These are phyloP conservation scores for Pocota personata DNA, from an alignment of 2,888 invertebrate species.

Conservation along the genomic window DNA sequence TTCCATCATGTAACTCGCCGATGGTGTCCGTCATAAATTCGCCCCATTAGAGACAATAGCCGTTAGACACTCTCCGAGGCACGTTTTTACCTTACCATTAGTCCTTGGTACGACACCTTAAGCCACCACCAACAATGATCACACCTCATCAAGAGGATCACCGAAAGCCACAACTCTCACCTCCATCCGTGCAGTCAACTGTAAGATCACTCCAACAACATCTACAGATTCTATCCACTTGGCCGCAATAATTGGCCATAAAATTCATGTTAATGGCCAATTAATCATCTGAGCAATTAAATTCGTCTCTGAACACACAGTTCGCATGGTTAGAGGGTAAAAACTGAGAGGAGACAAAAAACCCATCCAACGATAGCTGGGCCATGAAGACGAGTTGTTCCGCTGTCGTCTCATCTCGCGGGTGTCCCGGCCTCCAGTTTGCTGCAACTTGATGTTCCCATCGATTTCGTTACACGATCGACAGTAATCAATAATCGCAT, in stretches of 20 bases:
- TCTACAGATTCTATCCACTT: slow-evolving; percentile 24
- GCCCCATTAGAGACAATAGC: no score
- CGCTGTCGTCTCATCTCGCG: background rate
- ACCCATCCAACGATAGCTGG: background rate
- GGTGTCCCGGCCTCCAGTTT: background rate
- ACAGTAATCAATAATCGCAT: slow-evolving; percentile 69
- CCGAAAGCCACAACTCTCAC: slow-evolving; percentile 2
- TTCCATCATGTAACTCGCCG: no score
- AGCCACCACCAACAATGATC: slow-evolving; percentile 14
- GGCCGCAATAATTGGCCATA: slow-evolving; percentile 57
- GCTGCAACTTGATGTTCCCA: slow-evolving; percentile 54
- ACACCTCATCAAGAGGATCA: slow-evolving; percentile 38
- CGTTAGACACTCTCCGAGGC: background rate
- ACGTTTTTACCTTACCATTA: background rate
- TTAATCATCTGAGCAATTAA: slow-evolving; percentile 67
- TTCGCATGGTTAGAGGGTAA: slow-evolving; percentile 56
- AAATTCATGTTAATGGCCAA: slow-evolving; percentile 67
- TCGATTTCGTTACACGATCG: slow-evolving; percentile 65
- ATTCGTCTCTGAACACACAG: slow-evolving; percentile 62
- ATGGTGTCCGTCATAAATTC: background rate
- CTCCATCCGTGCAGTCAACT: background rate
- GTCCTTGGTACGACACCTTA: background rate
- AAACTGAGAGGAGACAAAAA: background rate
- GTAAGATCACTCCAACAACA: background rate
- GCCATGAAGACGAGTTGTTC: slow-evolving; percentile 16